These are phyloP conservation scores for Astyanax mexicanus DNA, from an alignment of 2,797 vertebrate species.

Conservation along the genomic window DNA sequence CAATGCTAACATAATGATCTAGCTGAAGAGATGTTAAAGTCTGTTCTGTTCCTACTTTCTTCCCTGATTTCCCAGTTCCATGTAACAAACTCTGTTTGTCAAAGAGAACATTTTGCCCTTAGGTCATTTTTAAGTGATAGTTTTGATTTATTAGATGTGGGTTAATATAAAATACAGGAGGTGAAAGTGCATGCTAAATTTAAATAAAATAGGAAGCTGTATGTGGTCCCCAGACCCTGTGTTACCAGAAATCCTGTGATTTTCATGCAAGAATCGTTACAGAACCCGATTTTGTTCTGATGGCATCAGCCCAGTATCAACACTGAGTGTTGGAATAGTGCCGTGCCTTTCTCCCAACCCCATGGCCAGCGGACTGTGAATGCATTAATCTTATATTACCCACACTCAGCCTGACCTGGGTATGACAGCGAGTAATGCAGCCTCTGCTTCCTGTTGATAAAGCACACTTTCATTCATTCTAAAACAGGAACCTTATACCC, in stretches of 20 bases:
- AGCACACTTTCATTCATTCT: slow-evolving; percentile 6
- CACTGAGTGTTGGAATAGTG: neutral
- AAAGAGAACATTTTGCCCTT: too few relatives aligned
- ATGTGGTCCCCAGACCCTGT: too few relatives aligned
- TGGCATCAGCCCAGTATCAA: neutral
- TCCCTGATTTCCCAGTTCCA: too few relatives aligned
- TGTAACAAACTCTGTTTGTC: too few relatives aligned
- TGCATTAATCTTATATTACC: neutral
- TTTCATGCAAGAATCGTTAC: neutral
- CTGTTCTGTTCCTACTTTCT: too few relatives aligned
- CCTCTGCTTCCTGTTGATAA: slow-evolving; percentile 38
- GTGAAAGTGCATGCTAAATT: too few relatives aligned
- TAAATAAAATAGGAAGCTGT: too few relatives aligned
- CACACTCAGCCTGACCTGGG: neutral
- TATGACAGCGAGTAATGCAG: slow-evolving; percentile 9
- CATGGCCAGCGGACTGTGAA: slow-evolving; percentile 1
- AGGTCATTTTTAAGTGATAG: too few relatives aligned
- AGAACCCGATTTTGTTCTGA: neutral
- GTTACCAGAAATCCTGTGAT: neutral
- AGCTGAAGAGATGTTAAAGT: too few relatives aligned
- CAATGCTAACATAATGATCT: too few relatives aligned
- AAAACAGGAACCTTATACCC: neutral
- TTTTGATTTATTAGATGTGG: too few relatives aligned
- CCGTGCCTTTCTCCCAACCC: neutral
- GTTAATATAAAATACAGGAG: too few relatives aligned